Evolutionary conservation across 2,113 vertebrate genomes (phyloP).

Genomic region (Erpornis zantholeuca): DNA sequence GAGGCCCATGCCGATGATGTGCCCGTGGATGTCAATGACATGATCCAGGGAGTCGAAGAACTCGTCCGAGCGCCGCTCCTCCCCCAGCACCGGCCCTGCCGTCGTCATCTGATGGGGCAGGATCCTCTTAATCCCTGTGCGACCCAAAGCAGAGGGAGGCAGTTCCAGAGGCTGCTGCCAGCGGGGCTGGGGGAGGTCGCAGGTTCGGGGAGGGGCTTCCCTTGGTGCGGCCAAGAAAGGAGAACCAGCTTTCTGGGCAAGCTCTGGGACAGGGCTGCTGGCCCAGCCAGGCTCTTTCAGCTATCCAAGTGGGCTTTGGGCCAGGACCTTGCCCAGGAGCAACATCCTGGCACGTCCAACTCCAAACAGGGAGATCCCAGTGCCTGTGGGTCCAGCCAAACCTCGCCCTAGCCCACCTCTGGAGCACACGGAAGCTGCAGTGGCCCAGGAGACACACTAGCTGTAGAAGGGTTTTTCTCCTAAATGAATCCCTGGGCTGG

Average conservation of each 20-base stretch:
- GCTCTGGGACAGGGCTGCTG: not conserved
- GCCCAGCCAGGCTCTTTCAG: not conserved
- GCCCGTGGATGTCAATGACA: conserved; percentile 93
- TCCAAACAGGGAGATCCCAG: not conserved
- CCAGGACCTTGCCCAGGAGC: not conserved
- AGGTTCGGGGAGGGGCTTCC: not conserved
- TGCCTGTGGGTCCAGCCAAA: not conserved
- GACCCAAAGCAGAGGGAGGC: not conserved
- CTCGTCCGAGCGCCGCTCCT: conserved; percentile 86
- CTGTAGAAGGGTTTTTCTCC: not conserved
- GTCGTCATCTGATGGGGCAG: conserved; percentile 97
- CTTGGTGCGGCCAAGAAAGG: not conserved
- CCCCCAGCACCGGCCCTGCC: conserved; percentile 86
- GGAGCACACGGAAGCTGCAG: fast-evolving
- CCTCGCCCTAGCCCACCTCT: fast-evolving
- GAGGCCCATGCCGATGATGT: conserved; percentile 97
- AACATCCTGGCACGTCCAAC: fast-evolving
- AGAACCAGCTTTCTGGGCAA: not conserved
- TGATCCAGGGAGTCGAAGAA: conserved; percentile 96
- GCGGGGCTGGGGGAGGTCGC: not conserved
- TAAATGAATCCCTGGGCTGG: not conserved
- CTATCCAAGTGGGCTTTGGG: not conserved
- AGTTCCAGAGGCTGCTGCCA: not conserved
- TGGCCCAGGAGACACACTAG: fast-evolving
- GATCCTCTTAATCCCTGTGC: conserved; percentile 90